These are phyloP conservation scores for Xestoiulus laeticollis DNA, from an alignment of 2,888 invertebrate species.

Conservation along the genomic window DNA sequence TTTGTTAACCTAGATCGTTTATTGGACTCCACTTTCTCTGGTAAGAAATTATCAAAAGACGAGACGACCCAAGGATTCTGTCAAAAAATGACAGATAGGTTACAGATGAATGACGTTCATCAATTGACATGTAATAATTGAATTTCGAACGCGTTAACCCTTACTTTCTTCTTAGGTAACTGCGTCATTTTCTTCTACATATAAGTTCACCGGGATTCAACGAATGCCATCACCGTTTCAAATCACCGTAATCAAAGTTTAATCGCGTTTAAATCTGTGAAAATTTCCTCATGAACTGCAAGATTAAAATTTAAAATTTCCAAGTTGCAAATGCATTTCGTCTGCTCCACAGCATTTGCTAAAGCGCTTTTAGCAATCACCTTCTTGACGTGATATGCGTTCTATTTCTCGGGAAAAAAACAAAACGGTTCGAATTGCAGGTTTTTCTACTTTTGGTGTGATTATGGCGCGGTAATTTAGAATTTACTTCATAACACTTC, in stretches of 20 bases:
- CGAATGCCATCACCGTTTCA: neutral
- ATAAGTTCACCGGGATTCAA: neutral
- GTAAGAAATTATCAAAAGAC: neutral
- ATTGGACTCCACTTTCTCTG: neutral
- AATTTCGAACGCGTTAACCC: neutral
- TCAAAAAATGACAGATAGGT: neutral
- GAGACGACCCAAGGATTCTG: conserved; percentile 45
- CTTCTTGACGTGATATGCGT: too few species aligned
- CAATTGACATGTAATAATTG: neutral
- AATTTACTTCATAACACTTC: neutral
- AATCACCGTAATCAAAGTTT: too few species aligned
- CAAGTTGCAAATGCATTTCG: neutral
- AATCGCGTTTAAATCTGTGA: neutral
- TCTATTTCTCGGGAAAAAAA: too few species aligned
- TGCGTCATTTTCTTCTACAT: neutral
- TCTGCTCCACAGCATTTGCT: neutral
- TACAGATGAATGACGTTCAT: neutral
- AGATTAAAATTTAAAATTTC: neutral
- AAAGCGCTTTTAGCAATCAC: conserved; percentile 19
- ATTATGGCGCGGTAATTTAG: neutral
- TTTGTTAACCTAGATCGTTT: neutral
- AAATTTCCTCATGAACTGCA: neutral
- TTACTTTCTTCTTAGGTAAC: neutral
- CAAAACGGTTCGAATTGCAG: too few species aligned
- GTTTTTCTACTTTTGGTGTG: neutral